Percentiles rank a stretch among this genome's conserved stretches.
Evolutionary conservation across 64 coral and sea anemone species (phyloP).

Genomic region (Pocillopora damicornis): DNA sequence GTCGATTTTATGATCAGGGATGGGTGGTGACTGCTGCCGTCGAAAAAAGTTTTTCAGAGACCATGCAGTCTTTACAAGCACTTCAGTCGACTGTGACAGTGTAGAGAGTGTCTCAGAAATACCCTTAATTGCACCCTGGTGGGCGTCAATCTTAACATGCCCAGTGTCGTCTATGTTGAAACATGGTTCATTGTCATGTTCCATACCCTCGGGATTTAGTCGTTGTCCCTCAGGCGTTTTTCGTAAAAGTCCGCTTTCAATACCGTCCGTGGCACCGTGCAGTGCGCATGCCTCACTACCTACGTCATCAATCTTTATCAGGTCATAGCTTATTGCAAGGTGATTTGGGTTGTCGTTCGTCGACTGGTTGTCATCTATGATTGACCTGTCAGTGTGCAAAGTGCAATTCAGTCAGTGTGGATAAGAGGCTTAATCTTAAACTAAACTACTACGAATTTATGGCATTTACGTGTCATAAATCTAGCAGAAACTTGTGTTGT

Average conservation of each 20-base stretch:
- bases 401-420: background rate
- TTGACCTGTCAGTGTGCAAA: background rate
- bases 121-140: background rate
- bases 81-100: conserved; percentile 10
- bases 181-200: conserved; percentile 3
- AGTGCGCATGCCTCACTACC: background rate
- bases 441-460: too few relatives aligned
- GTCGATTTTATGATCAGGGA: background rate
- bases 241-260: conserved; percentile 30
- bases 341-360: background rate
- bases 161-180: background rate
- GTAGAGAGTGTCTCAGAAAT: background rate
- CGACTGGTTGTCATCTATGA: background rate
- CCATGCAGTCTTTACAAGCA: conserved; percentile 51
- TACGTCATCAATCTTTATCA: conserved; percentile 32
- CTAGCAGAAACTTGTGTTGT: too few relatives aligned
- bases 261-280: background rate
- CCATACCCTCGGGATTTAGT: conserved; percentile 58
- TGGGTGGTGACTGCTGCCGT: conserved; percentile 2
- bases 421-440: background rate
- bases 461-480: too few relatives aligned
- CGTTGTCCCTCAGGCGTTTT: conserved; percentile 26
- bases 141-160: background rate
- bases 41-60: conserved; percentile 48
- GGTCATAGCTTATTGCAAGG: conserved; percentile 2